Base-by-base conservation (phyloP, 2,888 invertebrate species). In the Maniola hyperantus region DNA sequence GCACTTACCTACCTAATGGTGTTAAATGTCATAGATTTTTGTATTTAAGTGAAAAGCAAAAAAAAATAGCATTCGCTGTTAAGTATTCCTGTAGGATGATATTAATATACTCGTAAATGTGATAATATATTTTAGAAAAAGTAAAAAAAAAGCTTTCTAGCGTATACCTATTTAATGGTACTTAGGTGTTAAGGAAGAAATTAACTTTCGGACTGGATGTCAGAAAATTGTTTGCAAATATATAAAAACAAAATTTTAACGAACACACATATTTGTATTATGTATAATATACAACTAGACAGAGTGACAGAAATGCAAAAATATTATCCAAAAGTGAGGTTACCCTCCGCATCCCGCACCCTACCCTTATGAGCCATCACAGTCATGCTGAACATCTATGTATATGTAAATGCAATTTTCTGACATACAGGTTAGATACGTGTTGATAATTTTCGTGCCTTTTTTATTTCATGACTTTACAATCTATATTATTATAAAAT, bases 71-170 rank as follows among this genome's bases (percentile, higher is more conserved):
- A 82, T 83, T 85, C 77, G 80, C 79, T 76, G 72, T 72, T 82
- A 78, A 78, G 74, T 82, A 82, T 84, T 78, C 67, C 76, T 74
- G 72, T 91, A 89, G 84, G 77, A 79, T 83, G 82, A 84, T 82
- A 83, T 82, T 71, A 76, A 84, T 83, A 88, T 89, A 89, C 90
- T 89, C 88, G 79, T 88, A 83, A 85, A 90, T 89, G 90, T 91
- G 90, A 91, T 89, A 88, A 80, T 87, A 84, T 79, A 83, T 81
- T 77, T 83, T 85, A 79, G 83, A 86, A 87, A 85, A 82, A 74
- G 51, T 55, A 73, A 76, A 65, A 77, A 83, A 85, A 81, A 80
- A 79, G 86, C 85, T 85, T 87, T 73, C 79, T 80, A 83, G 85
- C 83, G 82, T 84, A 81, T 78, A 81, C 78, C 80, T 85, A 81